Conservation (phyloP, 2,797 vertebrate species). For the Esox masquinongy region DNA sequence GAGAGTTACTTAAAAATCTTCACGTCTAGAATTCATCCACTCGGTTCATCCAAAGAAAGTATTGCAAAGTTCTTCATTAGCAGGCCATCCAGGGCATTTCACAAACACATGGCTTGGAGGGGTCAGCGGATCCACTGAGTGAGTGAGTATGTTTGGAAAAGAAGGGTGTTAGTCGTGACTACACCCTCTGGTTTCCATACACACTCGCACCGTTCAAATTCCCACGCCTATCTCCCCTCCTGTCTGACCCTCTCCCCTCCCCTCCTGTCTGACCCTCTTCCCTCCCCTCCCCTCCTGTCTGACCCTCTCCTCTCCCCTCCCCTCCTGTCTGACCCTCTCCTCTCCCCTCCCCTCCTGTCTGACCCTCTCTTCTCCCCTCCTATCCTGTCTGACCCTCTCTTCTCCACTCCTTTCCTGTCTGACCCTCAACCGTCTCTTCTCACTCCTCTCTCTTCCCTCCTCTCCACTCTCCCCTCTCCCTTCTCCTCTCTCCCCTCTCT, state of each 20-base stretch:
- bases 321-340: no score
- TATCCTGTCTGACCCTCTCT: neutral
- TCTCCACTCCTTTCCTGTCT: conserved; percentile 19
- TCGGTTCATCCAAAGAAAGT: no score
- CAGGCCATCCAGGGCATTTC: neutral
- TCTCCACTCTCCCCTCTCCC: no score
- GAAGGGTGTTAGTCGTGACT: conserved; percentile 49
- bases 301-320: conserved; percentile 20
- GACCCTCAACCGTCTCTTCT: conserved; percentile 12
- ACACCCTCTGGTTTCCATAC: conserved; percentile 61
- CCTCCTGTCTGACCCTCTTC: neutral
- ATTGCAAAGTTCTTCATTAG: neutral
- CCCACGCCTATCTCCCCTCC: conserved; percentile 16
- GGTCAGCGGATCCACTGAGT: conserved; percentile 46
- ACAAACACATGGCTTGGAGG: conserved; percentile 15
- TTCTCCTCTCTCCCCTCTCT: conserved; percentile 18
- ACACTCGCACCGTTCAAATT: conserved; percentile 36
- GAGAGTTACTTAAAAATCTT: no score
- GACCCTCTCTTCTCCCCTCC: conserved; percentile 22
- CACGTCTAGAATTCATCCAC: no score
- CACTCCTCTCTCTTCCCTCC: neutral
- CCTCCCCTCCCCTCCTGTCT: conserved; percentile 18
- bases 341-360: conserved; percentile 17
- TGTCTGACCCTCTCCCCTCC: neutral
- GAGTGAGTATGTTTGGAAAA: conserved; percentile 44